Conservation (phyloP, 2,888 invertebrate species). For the Microchrysa polita region DNA sequence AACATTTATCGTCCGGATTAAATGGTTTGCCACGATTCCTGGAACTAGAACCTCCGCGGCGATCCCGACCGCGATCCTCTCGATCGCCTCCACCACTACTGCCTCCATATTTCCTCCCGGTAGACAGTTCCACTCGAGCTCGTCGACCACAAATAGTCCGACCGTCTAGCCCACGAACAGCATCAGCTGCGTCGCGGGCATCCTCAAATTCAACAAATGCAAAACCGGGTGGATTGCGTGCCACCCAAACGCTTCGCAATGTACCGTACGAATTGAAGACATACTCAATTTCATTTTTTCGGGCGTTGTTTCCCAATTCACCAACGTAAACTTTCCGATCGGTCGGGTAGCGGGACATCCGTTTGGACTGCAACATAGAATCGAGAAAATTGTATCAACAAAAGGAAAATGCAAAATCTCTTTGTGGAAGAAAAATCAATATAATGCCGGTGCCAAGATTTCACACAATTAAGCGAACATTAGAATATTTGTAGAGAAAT, state of each 20-base stretch:
- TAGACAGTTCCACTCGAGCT: slow-evolving; percentile 91
- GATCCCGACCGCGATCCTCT: slow-evolving; percentile 52
- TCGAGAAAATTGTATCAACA: slow-evolving; percentile 29
- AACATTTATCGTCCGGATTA: slow-evolving; percentile 91
- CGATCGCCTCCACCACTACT: slow-evolving; percentile 49
- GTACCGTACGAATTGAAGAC: slow-evolving; percentile 93
- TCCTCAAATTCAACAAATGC: slow-evolving; percentile 96
- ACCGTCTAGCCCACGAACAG: slow-evolving; percentile 79
- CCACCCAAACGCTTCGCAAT: slow-evolving; percentile 96
- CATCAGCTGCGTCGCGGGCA: slow-evolving; percentile 88
- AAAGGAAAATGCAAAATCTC: background rate
- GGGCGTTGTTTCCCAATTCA: slow-evolving; percentile 89
- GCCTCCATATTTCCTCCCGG: slow-evolving; percentile 74
- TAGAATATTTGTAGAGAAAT: no score
- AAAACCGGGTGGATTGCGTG: slow-evolving; percentile 90
- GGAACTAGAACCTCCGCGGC: slow-evolving; percentile 50
- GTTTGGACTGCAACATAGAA: slow-evolving; percentile 55
- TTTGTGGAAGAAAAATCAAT: background rate
- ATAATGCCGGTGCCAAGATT: background rate
- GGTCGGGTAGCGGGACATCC: slow-evolving; percentile 80
- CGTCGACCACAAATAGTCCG: slow-evolving; percentile 88
- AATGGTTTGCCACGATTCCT: slow-evolving; percentile 69
- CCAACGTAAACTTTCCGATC: slow-evolving; percentile 97
- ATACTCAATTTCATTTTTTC: slow-evolving; percentile 92
- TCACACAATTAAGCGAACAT: no score